Conservation (phyloP, 1,140 invertebrate genomes). For the Globodera ellingtonae region DNA sequence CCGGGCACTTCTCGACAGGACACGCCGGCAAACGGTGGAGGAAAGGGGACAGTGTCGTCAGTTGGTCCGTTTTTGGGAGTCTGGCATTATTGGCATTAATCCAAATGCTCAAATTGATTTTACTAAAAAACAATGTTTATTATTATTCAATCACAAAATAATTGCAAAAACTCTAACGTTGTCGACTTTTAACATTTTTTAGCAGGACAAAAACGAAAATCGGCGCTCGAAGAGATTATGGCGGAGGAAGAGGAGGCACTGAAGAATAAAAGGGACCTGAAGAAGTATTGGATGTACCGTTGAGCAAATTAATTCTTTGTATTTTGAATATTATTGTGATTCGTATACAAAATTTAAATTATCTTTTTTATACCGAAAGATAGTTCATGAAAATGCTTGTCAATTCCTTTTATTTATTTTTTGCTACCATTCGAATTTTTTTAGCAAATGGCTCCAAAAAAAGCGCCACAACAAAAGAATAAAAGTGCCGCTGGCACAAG, state of each 20-base stretch:
- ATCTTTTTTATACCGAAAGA: too few species aligned
- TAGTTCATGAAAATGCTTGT: too few species aligned
- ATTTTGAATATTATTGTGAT: slow-evolving; percentile 9
- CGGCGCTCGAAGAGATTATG: slow-evolving; percentile 25
- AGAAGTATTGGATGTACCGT: slow-evolving; percentile 18
- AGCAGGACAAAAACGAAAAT: slow-evolving; percentile 25
- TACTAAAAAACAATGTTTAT: too few species aligned
- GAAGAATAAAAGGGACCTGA: slow-evolving; percentile 18
- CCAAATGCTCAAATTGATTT: too few species aligned
- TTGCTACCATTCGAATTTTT: slow-evolving; percentile 12
- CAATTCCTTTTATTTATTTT: neutral
- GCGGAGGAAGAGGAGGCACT: slow-evolving; percentile 20
- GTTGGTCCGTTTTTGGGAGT: too few species aligned
- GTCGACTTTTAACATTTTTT: slow-evolving; percentile 11
- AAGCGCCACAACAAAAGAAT: slow-evolving; percentile 8
- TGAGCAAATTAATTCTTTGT: neutral
- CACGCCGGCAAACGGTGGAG: neutral
- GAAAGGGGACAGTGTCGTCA: neutral
- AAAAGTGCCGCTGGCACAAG: neutral
- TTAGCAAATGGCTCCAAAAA: slow-evolving; percentile 56
- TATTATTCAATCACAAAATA: neutral
- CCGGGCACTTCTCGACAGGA: neutral
- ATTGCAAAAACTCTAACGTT: neutral
- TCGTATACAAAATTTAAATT: neutral
- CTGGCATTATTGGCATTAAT: too few species aligned